Conservation (phyloP, 2,113 vertebrate genomes). For the Tonatia bakeri region DNA sequence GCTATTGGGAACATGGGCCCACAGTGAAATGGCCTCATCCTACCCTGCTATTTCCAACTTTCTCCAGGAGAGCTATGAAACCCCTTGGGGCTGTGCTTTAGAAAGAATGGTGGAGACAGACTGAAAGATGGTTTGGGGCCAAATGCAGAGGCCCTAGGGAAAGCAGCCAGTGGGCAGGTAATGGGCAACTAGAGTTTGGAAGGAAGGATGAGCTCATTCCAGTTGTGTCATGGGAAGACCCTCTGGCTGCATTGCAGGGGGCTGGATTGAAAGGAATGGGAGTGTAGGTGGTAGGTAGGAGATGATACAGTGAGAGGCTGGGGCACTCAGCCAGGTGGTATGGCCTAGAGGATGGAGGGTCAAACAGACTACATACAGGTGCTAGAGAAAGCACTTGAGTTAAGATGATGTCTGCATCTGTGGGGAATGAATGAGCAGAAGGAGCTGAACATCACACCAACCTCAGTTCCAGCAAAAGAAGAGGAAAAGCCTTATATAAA, state of each 20-base stretch:
- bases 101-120: not conserved
- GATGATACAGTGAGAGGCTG: too few relatives aligned
- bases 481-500: not conserved
- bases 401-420: not conserved
- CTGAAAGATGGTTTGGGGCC: not conserved
- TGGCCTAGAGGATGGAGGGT: not conserved
- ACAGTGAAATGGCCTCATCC: not conserved
- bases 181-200: not conserved
- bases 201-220: not conserved
- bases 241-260: not conserved
- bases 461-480: not conserved
- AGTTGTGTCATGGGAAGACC: not conserved
- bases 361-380: not conserved
- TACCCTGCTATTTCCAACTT: not conserved
- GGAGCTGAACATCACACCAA: rapidly evolving
- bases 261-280: not conserved
- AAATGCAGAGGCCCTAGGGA: not conserved
- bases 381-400: not conserved
- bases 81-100: not conserved
- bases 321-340: not conserved
- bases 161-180: not conserved
- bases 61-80: not conserved
- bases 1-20: not conserved
- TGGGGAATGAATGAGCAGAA: not conserved
- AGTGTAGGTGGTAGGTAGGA: not conserved